These are phyloP conservation scores for Mylabris phalerata DNA, from an alignment of 1,140 invertebrate species.

Conservation along the genomic window DNA sequence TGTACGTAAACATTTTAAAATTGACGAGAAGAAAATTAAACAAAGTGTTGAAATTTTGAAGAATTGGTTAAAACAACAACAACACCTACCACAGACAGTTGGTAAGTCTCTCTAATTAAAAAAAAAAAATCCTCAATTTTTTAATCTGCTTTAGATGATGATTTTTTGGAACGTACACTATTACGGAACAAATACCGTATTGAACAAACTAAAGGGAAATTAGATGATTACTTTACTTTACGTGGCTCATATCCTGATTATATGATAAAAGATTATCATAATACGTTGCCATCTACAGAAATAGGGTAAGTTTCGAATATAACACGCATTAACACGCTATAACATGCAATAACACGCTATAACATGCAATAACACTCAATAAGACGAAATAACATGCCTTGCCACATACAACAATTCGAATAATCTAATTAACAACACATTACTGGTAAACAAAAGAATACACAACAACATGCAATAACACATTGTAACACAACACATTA, in stretches of 20 bases:
- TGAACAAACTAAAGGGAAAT: slow-evolving; percentile 14
- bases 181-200: slow-evolving; percentile 11
- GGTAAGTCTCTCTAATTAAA: not conserved
- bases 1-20: slow-evolving; percentile 5
- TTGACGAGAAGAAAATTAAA: slow-evolving; percentile 6
- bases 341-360: no score
- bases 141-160: slow-evolving; percentile 1
- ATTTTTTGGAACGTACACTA: slow-evolving; percentile 2
- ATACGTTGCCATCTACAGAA: not conserved
- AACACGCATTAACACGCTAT: no score
- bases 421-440: no score
- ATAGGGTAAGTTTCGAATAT: not conserved
- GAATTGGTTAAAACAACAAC: slow-evolving; percentile 6
- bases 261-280: not conserved
- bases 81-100: slow-evolving; percentile 5
- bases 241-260: slow-evolving; percentile 1
- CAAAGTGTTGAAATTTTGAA: slow-evolving; percentile 1
- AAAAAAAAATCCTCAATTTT: no score
- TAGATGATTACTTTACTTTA: slow-evolving; percentile 9
- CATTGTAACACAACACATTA: no score
- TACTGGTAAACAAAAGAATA: no score
- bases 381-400: no score
- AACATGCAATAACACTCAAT: no score
- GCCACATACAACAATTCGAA: no score
- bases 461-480: no score